Percentiles rank a stretch among this genome's conserved stretches.
phyloP scores from a whole-genome alignment of 1,140 invertebrate genomes.

The Melanaphis sacchari region DNA sequence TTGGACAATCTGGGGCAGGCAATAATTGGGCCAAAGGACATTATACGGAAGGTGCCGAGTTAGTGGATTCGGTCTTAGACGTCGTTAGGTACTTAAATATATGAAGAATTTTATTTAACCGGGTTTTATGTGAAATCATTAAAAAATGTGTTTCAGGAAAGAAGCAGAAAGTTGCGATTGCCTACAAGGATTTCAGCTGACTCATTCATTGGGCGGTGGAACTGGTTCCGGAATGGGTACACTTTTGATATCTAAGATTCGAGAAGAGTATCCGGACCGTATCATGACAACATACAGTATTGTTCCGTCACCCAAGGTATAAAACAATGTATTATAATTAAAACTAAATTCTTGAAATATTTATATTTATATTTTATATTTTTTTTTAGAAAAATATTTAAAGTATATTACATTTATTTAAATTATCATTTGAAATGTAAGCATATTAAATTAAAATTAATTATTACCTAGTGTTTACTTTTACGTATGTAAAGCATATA shows the following conservation, averaged over 20 bases:
- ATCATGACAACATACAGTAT: slow-evolving; percentile 94
- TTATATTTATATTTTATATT: neutral
- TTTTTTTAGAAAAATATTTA: neutral
- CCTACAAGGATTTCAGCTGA: slow-evolving; percentile 75
- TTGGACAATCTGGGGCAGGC: no score
- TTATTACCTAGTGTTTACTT: no score
- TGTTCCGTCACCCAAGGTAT: slow-evolving; percentile 68
- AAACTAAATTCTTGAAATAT: neutral
- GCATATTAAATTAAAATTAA: neutral
- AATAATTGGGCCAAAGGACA: no score
- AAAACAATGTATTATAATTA: neutral
- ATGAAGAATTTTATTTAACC: neutral
- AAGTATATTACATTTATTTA: neutral
- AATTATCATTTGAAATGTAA: neutral
- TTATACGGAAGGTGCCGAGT: slow-evolving; percentile 74
- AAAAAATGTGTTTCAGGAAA: slow-evolving; percentile 67
- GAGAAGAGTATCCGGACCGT: slow-evolving; percentile 85
- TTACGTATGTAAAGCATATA: no score
- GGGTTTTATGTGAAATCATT: neutral
- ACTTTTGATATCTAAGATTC: slow-evolving; percentile 82
- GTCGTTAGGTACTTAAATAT: slow-evolving; percentile 66
- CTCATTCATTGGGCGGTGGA: slow-evolving; percentile 67
- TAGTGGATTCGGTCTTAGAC: slow-evolving; percentile 69
- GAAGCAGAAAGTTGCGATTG: slow-evolving; percentile 86
- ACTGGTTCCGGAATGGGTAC: slow-evolving; percentile 88